Conservation (phyloP, 1,140 invertebrate species). For the Arctopsyche grandis region DNA sequence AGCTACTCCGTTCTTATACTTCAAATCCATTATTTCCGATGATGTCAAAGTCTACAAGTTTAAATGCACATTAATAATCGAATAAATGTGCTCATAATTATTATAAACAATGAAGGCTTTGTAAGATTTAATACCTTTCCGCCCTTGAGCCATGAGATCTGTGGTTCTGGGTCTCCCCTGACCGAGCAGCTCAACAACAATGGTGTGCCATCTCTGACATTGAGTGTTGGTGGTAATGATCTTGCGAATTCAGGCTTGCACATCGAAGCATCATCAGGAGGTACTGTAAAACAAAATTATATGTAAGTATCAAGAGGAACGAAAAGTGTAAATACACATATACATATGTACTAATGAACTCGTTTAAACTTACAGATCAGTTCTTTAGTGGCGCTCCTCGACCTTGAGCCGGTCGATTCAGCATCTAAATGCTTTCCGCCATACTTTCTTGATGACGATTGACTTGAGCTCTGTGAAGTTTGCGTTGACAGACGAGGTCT, state of each 20-base stretch:
- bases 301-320: not conserved
- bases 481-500: slow-evolving; percentile 64
- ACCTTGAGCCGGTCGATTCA: slow-evolving; percentile 75
- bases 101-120: not conserved
- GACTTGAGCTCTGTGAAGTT: slow-evolving; percentile 60
- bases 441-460: slow-evolving; percentile 77
- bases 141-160: slow-evolving; percentile 84
- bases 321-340: not conserved
- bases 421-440: slow-evolving; percentile 75
- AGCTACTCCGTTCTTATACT: slow-evolving; percentile 89
- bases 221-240: slow-evolving; percentile 73
- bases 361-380: slow-evolving; percentile 76
- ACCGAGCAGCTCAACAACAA: slow-evolving; percentile 82
- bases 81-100: not conserved
- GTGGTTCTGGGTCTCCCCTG: slow-evolving; percentile 90
- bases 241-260: slow-evolving; percentile 84
- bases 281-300: slow-evolving; percentile 67
- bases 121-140: slow-evolving; percentile 38
- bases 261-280: slow-evolving; percentile 87
- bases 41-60: slow-evolving; percentile 71
- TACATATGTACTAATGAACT: not conserved
- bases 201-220: slow-evolving; percentile 84
- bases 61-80: not conserved
- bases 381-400: slow-evolving; percentile 90
- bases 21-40: slow-evolving; percentile 87